A percentile compares a stretch with the other conserved stretches of the same genome.
phyloP scores from a whole-genome alignment of 2,113 vertebrate genomes.

The Pseudopodoces humilis region DNA sequence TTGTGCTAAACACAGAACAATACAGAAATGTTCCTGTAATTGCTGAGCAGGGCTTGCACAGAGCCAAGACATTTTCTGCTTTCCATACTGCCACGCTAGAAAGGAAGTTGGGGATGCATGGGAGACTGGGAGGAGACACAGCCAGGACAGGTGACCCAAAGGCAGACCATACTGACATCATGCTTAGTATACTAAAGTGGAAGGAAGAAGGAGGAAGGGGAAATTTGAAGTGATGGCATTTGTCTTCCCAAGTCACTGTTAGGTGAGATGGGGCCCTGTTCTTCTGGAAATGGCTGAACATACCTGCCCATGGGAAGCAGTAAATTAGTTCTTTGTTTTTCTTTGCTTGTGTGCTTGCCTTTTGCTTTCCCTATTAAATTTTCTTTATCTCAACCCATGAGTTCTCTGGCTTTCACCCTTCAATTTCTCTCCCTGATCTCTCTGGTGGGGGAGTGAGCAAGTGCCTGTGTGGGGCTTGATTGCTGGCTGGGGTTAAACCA shows the following conservation, averaged over 20 bases:
- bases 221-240: background rate
- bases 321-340: background rate
- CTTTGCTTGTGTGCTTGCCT: background rate
- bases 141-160: background rate
- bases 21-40: background rate
- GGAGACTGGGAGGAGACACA: background rate
- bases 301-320: background rate
- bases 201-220: background rate
- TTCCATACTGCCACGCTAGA: fast-evolving
- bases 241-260: background rate
- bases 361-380: background rate
- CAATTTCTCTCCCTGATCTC: background rate
- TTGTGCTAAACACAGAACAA: no score
- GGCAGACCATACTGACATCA: background rate
- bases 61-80: background rate
- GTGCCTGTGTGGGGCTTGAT: fast-evolving
- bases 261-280: background rate
- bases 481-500: background rate
- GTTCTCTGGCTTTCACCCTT: background rate
- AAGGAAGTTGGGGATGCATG: background rate
- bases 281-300: background rate
- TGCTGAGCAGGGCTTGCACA: background rate
- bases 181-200: background rate
- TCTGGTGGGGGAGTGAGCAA: background rate
- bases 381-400: fast-evolving